Base-by-base conservation (phyloP, 2,113 vertebrate genomes). In the Sciurus niger region DNA sequence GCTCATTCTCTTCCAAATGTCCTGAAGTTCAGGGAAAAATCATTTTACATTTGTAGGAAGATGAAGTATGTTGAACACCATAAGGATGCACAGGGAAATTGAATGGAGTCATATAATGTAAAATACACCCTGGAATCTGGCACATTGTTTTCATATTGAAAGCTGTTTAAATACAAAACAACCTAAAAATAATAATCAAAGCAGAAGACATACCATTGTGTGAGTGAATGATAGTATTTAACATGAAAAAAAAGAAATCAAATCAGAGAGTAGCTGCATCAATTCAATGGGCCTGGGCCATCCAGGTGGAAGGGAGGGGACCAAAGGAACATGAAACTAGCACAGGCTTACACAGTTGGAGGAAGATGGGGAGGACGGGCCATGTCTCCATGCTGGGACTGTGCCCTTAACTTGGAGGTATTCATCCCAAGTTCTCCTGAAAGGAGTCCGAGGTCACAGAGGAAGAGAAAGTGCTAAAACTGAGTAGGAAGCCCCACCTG, bases 131-230 rank as follows among this genome's bases (percentile, higher is more conserved):
- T 65, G 60, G 80, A 85, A 94, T 94, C 84, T 82, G 84, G 77
- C 53, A 58, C 89, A 95, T 95, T 89, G 72, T 95, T 95, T 89
- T 68, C 86, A 76, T 95, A 93, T 94, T 84, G 89, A 84, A 97
- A 95, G 88, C 85, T 82, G 53, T 84, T 89, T 96, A 93, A 28
- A 70, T 94, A n/a, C 95, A 96, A 97, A 96, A 96, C 65, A 91
- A 90, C 87, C 92, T 93, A 94, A 95, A 95, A 95, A 88, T 89
- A 96, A 96, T 84, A 96, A 82, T 94, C 84, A 94, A 86, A 88
- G 84, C 55, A 80, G 83, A 95, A 85, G 95, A 76, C 80, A 92
- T 24, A 40, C 25, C 67, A 67, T 78, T 82, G 83, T 93, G 55
- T 60, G 51, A 95, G 89, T 43, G 89, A 95, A 90, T 94, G 95